Evolutionary conservation across 2,888 invertebrate genomes (phyloP).

Genomic region (Deilephila elpenor): DNA sequence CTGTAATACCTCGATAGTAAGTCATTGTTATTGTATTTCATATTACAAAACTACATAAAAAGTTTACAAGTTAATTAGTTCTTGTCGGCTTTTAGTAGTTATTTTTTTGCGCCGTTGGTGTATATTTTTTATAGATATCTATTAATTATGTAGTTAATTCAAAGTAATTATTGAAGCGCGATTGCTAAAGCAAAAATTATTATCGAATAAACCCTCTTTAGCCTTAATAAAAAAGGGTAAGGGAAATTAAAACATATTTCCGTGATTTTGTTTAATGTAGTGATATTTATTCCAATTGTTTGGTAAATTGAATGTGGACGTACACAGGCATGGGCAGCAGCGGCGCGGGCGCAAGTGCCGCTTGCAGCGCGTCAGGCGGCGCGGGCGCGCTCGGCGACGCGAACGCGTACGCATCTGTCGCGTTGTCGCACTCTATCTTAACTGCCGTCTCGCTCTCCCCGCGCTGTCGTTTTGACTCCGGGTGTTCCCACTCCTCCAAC

Average conservation of each 20-base stretch:
- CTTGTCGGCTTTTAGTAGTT: too few species aligned
- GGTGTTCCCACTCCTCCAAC: slow-evolving; percentile 80
- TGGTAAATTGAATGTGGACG: slow-evolving; percentile 6
- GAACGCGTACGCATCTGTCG: slow-evolving; percentile 88
- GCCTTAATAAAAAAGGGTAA: neutral
- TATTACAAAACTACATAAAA: too few species aligned
- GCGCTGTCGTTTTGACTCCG: slow-evolving; percentile 79
- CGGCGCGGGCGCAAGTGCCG: slow-evolving; percentile 50
- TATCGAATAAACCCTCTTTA: neutral
- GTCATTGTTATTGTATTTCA: too few species aligned
- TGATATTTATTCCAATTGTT: slow-evolving; percentile 2
- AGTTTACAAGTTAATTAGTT: too few species aligned
- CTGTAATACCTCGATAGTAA: neutral
- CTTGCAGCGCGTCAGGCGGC: slow-evolving; percentile 67
- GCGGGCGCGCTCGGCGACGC: slow-evolving; percentile 76
- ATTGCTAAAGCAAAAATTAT: neutral
- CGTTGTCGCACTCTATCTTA: slow-evolving; percentile 89
- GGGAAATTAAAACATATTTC: neutral
- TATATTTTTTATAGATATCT: too few species aligned
- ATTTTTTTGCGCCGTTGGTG: too few species aligned
- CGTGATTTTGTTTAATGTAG: slow-evolving; percentile 8
- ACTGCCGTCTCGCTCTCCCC: slow-evolving; percentile 87
- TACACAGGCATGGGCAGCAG: slow-evolving; percentile 44
- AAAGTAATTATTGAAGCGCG: too few species aligned
- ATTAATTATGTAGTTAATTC: too few species aligned